Conservation (phyloP, 1,140 invertebrate genomes). For the Drosophila pallidifrons region DNA sequence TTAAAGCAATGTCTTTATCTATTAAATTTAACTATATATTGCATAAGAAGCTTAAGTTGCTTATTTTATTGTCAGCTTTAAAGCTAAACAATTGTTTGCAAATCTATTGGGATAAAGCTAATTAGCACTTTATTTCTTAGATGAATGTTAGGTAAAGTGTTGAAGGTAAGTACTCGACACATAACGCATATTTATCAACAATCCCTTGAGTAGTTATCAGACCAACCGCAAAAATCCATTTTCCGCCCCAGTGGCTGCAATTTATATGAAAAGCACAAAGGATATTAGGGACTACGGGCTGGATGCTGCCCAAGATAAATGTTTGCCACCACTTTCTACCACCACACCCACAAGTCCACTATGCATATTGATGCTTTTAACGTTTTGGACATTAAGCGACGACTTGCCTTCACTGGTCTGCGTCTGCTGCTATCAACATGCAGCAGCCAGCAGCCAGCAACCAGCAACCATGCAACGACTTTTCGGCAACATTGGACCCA, state of each 20-base stretch:
- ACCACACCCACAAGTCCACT: slow-evolving; percentile 56
- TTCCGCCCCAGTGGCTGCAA: slow-evolving; percentile 76
- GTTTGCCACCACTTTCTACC: slow-evolving; percentile 35
- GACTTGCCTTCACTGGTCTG: slow-evolving; percentile 45
- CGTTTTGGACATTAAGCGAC: slow-evolving; percentile 76
- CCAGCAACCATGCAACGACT: too few species aligned
- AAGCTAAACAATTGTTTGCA: too few species aligned
- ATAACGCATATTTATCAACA: slow-evolving; percentile 50
- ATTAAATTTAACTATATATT: too few species aligned
- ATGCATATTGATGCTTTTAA: slow-evolving; percentile 83
- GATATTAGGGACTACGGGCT: slow-evolving; percentile 38
- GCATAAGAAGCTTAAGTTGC: too few species aligned
- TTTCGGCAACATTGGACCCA: not conserved
- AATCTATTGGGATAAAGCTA: too few species aligned
- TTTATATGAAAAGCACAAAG: slow-evolving; percentile 76
- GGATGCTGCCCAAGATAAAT: slow-evolving; percentile 64
- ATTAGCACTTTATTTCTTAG: too few species aligned
- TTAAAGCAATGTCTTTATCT: not conserved
- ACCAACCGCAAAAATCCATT: slow-evolving; percentile 75
- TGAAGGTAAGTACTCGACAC: slow-evolving; percentile 3
- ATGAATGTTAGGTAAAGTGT: not conserved
- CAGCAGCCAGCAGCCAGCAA: slow-evolving; percentile 17
- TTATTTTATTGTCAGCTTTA: too few species aligned
- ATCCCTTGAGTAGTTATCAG: slow-evolving; percentile 71
- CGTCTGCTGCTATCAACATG: slow-evolving; percentile 60